Percentiles rank a stretch among this genome's conserved stretches.
Conservation (phyloP, 2,888 invertebrate species). For the Sesia bembeciformis region DNA sequence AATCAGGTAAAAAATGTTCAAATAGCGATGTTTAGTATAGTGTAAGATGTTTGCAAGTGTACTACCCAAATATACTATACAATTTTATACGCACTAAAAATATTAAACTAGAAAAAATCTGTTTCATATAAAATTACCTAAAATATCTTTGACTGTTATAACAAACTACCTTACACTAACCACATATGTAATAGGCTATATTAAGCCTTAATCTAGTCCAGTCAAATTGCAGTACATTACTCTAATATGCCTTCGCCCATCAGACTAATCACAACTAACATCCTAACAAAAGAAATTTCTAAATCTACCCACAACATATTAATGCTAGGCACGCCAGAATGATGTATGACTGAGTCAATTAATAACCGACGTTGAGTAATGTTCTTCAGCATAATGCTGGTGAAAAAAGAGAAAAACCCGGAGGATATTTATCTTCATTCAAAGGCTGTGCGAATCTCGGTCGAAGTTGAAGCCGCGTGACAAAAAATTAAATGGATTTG, state of each 20-base stretch:
- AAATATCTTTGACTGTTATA: too few relatives aligned
- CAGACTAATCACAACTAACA: background rate
- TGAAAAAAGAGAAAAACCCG: slow-evolving; percentile 6
- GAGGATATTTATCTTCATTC: slow-evolving; percentile 6
- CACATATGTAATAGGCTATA: too few relatives aligned
- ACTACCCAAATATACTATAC: too few relatives aligned
- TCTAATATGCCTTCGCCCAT: background rate
- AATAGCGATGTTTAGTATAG: too few relatives aligned
- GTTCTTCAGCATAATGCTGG: slow-evolving; percentile 15
- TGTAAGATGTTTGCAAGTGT: too few relatives aligned
- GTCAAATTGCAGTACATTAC: background rate
- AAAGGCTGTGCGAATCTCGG: slow-evolving; percentile 3
- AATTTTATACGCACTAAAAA: too few relatives aligned
- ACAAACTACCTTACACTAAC: too few relatives aligned
- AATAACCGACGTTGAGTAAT: slow-evolving; percentile 25
- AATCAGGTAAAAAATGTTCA: too few relatives aligned
- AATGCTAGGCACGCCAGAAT: slow-evolving; percentile 13
- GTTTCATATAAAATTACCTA: too few relatives aligned
- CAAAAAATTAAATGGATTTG: too few relatives aligned
- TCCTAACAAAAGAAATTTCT: slow-evolving; percentile 7
- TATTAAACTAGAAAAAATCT: too few relatives aligned
- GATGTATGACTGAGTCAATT: slow-evolving; percentile 25
- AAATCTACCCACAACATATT: slow-evolving; percentile 9
- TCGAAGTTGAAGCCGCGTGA: background rate
- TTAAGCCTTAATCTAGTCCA: background rate